Conservation (phyloP, 2,113 vertebrate species). For the Brienomyrus brachyistius region DNA sequence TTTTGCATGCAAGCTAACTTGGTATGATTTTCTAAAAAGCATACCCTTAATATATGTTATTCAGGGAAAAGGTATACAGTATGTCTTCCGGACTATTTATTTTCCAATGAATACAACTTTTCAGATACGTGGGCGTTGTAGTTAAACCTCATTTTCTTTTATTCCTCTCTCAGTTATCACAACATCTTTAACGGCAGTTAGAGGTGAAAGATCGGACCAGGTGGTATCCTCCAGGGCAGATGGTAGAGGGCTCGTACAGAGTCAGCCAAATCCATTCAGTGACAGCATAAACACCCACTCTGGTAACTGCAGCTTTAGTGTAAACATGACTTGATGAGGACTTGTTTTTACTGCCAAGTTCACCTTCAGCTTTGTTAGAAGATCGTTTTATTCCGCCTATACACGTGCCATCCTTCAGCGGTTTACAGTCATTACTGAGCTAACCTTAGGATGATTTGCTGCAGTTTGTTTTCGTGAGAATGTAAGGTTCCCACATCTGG, state of each 20-base stretch:
- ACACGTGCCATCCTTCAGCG: constrained; percentile 18
- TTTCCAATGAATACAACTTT: neutral
- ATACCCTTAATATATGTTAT: neutral
- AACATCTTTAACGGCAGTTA: neutral
- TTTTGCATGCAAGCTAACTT: neutral
- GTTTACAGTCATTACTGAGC: constrained; percentile 19
- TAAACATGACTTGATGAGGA: neutral
- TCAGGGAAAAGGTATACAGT: neutral
- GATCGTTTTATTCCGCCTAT: constrained; percentile 43
- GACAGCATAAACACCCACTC: neutral
- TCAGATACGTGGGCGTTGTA: neutral
- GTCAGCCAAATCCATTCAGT: neutral
- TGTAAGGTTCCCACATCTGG: constrained; percentile 57
- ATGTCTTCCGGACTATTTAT: neutral
- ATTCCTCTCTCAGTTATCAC: neutral
- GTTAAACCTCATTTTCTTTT: neutral
- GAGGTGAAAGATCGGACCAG: neutral
- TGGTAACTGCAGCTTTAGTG: neutral
- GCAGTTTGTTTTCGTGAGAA: constrained; percentile 21
- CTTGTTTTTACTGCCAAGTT: neutral
- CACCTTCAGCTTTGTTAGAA: neutral
- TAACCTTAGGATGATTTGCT: constrained; percentile 6
- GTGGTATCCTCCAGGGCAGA: neutral
- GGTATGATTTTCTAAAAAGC: neutral
- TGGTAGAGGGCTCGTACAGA: neutral